A percentile compares a stretch with the other conserved stretches of the same genome.
These are phyloP conservation scores for Erpornis zantholeuca DNA, from an alignment of 2,113 vertebrate genomes.

Conservation along the genomic window DNA sequence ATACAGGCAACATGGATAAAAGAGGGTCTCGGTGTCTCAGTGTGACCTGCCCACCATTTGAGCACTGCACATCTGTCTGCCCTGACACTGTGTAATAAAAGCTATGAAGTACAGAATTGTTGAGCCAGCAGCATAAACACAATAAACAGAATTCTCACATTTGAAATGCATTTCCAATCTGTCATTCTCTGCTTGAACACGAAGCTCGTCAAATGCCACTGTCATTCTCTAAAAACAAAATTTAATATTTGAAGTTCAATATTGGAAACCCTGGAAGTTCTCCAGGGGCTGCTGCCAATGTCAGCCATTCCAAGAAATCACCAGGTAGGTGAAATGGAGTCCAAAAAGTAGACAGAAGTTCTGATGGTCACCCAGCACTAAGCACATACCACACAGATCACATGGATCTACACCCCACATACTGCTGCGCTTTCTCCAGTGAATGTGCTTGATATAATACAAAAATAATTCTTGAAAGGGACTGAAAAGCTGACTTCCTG, in stretches of 20 bases:
- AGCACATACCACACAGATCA: background rate
- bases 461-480: background rate
- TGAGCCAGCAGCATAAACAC: background rate
- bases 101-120: background rate
- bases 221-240: slow-evolving; percentile 79
- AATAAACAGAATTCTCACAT: slow-evolving; percentile 51
- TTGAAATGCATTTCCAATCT: slow-evolving; percentile 80
- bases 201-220: slow-evolving; percentile 85
- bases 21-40: background rate
- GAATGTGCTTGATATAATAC: background rate
- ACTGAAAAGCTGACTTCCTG: background rate
- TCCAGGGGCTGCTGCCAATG: background rate
- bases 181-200: slow-evolving; percentile 78
- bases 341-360: background rate
- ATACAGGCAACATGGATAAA: background rate
- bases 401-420: background rate
- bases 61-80: background rate
- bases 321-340: background rate
- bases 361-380: background rate
- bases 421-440: background rate
- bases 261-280: background rate
- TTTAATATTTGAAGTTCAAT: background rate
- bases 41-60: background rate
- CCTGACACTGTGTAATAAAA: background rate
- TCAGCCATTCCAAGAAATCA: background rate